Base-by-base conservation (phyloP, 2,888 invertebrate species). In the Odiellus spinosus region DNA sequence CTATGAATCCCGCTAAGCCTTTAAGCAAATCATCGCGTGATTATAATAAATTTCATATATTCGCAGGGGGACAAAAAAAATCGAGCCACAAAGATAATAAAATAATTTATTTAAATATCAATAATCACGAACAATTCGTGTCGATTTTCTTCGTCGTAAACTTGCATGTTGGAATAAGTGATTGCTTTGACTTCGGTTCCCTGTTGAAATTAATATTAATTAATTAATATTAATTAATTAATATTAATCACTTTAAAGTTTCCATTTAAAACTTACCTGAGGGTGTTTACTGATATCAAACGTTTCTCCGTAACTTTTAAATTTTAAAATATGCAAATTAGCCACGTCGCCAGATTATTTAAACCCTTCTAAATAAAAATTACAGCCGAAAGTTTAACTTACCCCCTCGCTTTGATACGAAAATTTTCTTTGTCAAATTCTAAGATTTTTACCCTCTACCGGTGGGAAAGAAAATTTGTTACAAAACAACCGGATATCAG, bases 161-260 rank as follows among this genome's bases (percentile, higher is more conserved):
- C 70, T 71, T 98, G 95, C 96, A 98, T 96, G 46, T 93, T 90
- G 6, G 96, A 95, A 68, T 98, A 99, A 3, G 98, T 98, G 55
- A 99, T 98, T 32, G 98, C 98, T 67, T 98, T 98, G 2, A 98
- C 90, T 71, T 99, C 98, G 2, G 88, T 82, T 12, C 95, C 96
- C 69, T 93, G 8, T 19, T 43, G 3, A 39, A 35, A 4, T 35
- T 4, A n/a, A 35, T 2, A 35, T n/a, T n/a, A 35, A 35, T 3
- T 35, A 14, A 35, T 2, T 4, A 35, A 35, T 4, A n/a, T 35
- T n/a, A 35, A n/a, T n/a, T 14, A 12, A 35, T 3, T 2, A 12
- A 3, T 12, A 35, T 35, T 35, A 1, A n/a, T n/a, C 12, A 35
- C 14, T n/a, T 35, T 35, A 35, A 35, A 12, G 2, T 14, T 35